These are phyloP conservation scores for Diplosoma virens DNA, from an alignment of 23 tunicate species.

Conservation along the genomic window DNA sequence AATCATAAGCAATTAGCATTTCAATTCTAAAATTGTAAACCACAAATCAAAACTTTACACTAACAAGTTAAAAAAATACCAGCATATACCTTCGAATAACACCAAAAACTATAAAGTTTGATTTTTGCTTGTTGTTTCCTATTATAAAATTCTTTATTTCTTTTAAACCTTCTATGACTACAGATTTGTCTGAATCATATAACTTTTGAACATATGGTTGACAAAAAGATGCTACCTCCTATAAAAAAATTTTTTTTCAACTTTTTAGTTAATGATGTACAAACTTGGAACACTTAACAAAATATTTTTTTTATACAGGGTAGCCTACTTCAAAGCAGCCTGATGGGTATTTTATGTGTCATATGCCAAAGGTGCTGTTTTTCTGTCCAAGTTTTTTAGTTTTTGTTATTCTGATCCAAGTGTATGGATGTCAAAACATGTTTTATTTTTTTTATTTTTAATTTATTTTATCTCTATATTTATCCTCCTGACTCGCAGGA, in stretches of 20 bases:
- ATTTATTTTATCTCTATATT: no score
- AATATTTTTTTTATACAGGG: no score
- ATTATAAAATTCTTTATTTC: slow-evolving; percentile 82
- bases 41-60: no score
- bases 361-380: background rate
- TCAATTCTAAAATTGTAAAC: no score
- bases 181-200: slow-evolving; percentile 16
- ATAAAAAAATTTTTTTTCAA: background rate
- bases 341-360: background rate
- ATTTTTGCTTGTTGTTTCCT: slow-evolving; percentile 86
- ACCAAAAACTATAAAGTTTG: slow-evolving; percentile 68
- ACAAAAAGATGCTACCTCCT: slow-evolving; percentile 57
- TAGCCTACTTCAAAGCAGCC: background rate
- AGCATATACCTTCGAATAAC: slow-evolving; percentile 41
- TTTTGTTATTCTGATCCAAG: background rate
- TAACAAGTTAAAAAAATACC: no score
- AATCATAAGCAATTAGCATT: no score
- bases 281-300: background rate
- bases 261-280: background rate
- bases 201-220: slow-evolving; percentile 68
- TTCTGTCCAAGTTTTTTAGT: background rate
- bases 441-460: no score
- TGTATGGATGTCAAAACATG: no score
- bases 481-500: no score
- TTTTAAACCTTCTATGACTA: slow-evolving; percentile 59